A percentile compares a stretch with the other conserved stretches of the same genome.
phyloP scores from a whole-genome alignment of 2,797 vertebrate genomes.

The Sardinella longiceps region DNA sequence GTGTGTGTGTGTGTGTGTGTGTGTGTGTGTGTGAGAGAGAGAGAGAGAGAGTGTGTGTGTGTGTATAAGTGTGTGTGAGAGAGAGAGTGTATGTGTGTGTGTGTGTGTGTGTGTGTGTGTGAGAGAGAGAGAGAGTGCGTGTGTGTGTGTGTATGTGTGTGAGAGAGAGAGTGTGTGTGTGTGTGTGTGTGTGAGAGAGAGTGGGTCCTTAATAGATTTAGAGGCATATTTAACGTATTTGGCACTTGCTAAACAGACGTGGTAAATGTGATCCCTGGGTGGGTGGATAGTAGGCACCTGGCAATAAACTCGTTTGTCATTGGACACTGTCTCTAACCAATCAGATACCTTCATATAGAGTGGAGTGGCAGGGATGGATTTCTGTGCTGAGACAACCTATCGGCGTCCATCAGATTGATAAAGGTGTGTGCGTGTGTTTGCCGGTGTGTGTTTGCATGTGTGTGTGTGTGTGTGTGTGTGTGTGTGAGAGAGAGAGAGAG shows the following conservation, averaged over 20 bases:
- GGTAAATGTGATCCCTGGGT: not conserved
- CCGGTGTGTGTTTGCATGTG: too few relatives aligned
- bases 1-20: slow-evolving; percentile 24
- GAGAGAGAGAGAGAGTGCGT: too few relatives aligned
- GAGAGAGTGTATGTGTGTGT: too few relatives aligned
- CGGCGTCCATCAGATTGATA: not conserved
- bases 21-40: too few relatives aligned
- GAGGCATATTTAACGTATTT: not conserved
- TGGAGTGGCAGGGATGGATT: not conserved
- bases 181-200: too few relatives aligned
- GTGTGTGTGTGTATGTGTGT: too few relatives aligned
- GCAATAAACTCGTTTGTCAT: not conserved
- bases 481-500: too few relatives aligned
- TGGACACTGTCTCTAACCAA: not conserved
- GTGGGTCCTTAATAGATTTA: not conserved
- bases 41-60: too few relatives aligned
- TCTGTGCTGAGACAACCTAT: not conserved
- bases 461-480: not conserved
- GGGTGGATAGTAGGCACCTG: not conserved
- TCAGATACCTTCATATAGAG: not conserved
- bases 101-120: too few relatives aligned
- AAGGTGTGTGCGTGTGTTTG: too few relatives aligned
- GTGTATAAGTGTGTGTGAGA: too few relatives aligned
- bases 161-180: too few relatives aligned
- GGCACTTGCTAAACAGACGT: not conserved